phyloP scores from a whole-genome alignment of 2,797 vertebrate genomes.

The Urophycis tenuis region DNA sequence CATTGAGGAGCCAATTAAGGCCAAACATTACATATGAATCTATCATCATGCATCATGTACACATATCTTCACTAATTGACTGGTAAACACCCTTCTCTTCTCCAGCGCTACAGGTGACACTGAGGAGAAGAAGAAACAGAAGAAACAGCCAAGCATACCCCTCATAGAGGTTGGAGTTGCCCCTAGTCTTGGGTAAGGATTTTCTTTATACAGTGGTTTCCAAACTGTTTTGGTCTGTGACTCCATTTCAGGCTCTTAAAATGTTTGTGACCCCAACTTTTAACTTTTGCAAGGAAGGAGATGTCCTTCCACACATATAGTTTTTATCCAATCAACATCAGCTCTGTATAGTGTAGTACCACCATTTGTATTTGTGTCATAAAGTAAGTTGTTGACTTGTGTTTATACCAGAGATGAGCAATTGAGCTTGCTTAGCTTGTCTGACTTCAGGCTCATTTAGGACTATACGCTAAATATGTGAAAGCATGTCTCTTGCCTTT shows the following conservation, averaged over 20 bases:
- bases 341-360: not conserved
- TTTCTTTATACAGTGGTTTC: not conserved
- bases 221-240: no score
- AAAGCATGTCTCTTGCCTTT: not conserved
- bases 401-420: not conserved
- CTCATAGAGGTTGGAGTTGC: constrained; percentile 82
- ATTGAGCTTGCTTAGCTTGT: not conserved
- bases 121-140: constrained; percentile 65
- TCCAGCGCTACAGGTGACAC: constrained; percentile 38
- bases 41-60: not conserved
- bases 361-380: not conserved
- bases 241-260: no score
- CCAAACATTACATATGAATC: not conserved
- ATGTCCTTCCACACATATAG: no score
- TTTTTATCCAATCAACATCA: no score
- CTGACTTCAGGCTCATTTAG: not conserved
- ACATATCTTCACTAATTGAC: not conserved
- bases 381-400: not conserved
- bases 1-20: not conserved
- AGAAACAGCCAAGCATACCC: constrained; percentile 63
- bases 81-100: constrained; percentile 15
- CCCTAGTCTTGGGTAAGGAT: constrained; percentile 79
- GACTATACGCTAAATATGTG: not conserved
- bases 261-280: no score
- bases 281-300: no score